Evolutionary conservation across 2,888 invertebrate species (phyloP), one percentile per base, ranked within the genome.

Genomic region (Meloe dianella): DNA sequence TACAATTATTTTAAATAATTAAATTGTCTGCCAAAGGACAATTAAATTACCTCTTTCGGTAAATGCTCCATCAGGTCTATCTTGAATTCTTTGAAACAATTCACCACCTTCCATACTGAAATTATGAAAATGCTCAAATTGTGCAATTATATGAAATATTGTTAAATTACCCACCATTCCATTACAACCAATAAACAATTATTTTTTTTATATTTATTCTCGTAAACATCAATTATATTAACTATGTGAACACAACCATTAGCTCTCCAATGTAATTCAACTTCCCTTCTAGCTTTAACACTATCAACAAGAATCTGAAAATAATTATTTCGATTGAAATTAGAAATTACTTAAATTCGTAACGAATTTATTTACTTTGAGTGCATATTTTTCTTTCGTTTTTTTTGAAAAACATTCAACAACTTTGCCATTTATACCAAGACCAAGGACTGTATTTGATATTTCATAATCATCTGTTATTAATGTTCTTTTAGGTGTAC

Each of bases 391-490:
- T 73, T 90, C 87, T 58, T 91, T 90, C 0, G 90, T 91, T 60
- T 86, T 85, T 77, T 92, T 93, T 69, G 90, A 89, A 79, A 90
- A 92, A 85, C 98, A 98, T 85, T 98, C 95, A 20, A 99, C 93
- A 63, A 99, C 98, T 89, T 98, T 98, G 71, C 98, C 98, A 85
- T 98, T 99, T 75, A 99, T 98, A 12, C 98, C 98, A 70, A 98
- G 89, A 57, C 98, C 98, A 69, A 99, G 89, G 56, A 98, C 97
- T 70, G 92, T 94, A 80, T 92, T 93, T 38, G 95, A 94, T 79
- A 98, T 94, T 82, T 93, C 92, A 84, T 96, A 98, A 85, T 97
- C 96, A 70, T 95, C 92, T 60, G 91, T 91, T 74, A 97, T 92
- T 57, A 92, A 91, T 62, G 91, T 91, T 76, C 90, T 89, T 88